Conservation (phyloP, 23 tunicate species). For the Phallusia fumigata region DNA sequence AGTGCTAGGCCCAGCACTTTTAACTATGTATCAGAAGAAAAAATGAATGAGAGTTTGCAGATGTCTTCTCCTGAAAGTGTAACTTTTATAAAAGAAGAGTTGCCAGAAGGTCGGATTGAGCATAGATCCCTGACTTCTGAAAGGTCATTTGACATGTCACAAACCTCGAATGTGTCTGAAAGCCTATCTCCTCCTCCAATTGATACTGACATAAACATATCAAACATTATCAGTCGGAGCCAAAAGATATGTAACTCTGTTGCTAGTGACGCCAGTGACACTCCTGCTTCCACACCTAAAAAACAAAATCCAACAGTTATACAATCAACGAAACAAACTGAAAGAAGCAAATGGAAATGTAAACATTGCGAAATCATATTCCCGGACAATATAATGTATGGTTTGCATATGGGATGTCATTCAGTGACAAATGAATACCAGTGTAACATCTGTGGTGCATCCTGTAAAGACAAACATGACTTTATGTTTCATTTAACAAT, state of each 20-base stretch:
- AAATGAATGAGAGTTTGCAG: background rate
- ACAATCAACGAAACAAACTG: background rate
- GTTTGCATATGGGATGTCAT: conserved; percentile 77
- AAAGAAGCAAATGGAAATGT: conserved; percentile 38
- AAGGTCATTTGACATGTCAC: background rate
- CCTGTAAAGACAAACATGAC: conserved; percentile 43
- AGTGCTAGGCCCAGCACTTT: background rate
- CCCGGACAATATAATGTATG: conserved; percentile 75
- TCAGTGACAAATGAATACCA: conserved; percentile 36
- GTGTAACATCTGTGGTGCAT: conserved; percentile 58
- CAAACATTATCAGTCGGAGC: background rate
- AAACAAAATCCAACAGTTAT: background rate
- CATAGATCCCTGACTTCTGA: background rate
- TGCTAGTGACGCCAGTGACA: background rate
- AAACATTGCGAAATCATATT: conserved; percentile 62
- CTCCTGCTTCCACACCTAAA: background rate
- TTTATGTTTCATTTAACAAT: conserved; percentile 65
- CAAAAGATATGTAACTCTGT: background rate
- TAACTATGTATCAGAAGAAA: background rate
- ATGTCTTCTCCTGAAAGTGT: background rate
- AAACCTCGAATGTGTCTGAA: background rate
- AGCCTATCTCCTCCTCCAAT: background rate
- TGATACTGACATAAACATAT: background rate
- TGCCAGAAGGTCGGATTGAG: background rate
- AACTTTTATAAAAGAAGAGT: background rate